phyloP scores from a whole-genome alignment of 92 coral and sea anemone genomes.

The Actinernus sp. region DNA sequence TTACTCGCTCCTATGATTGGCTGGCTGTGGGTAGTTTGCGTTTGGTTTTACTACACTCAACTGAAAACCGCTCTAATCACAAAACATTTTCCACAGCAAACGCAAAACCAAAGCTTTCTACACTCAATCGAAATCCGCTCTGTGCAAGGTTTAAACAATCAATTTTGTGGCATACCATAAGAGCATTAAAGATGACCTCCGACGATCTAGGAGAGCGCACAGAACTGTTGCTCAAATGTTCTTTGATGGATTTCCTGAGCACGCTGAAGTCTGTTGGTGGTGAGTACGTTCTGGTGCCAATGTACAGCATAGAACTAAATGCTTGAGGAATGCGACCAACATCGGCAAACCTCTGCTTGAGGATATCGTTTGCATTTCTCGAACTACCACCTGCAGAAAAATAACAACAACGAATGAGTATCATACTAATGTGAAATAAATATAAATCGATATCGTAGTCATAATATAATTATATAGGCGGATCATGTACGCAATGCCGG shows the following conservation, averaged over 20 bases:
- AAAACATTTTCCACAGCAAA: too few relatives aligned
- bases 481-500: too few relatives aligned
- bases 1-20: too few relatives aligned
- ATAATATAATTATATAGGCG: too few relatives aligned
- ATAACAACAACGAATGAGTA: neutral
- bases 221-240: constrained; percentile 80
- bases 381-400: constrained; percentile 9
- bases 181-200: constrained; percentile 70
- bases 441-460: too few relatives aligned
- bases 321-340: constrained; percentile 91
- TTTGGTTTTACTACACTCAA: too few relatives aligned
- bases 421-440: too few relatives aligned
- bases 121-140: neutral
- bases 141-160: neutral
- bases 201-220: constrained; percentile 93
- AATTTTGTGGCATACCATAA: constrained; percentile 66
- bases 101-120: too few relatives aligned
- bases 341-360: constrained; percentile 95
- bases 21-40: too few relatives aligned
- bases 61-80: too few relatives aligned
- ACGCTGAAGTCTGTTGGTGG: constrained; percentile 83
- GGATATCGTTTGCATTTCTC: constrained; percentile 89
- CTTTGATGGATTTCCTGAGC: constrained; percentile 63
- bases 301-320: constrained; percentile 91
- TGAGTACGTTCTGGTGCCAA: constrained; percentile 82